Evolutionary conservation across 1,140 invertebrate species (phyloP), one percentile per base, ranked within the genome.

Genomic region (Philopotamus ludificatus): DNA sequence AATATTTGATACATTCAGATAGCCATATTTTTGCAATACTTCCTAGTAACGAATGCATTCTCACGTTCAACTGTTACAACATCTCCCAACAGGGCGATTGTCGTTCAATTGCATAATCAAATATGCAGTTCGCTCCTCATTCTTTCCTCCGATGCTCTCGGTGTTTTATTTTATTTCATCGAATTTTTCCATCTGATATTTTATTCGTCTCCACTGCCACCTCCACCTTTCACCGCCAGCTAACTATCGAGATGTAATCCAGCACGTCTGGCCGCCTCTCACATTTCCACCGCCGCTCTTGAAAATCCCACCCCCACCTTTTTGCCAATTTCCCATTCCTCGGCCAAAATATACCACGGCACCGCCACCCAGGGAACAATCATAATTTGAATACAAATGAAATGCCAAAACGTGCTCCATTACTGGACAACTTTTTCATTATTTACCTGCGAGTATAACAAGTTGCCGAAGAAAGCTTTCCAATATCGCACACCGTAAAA

Each of bases 331-430:
- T 53, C 23, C 50, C 50, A 39, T 16, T 22, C 12, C 7, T 15
- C 4, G 20, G 3, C 15, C 3, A 20, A 2, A 16, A 16, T 16
- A 16, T 3, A 21, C 34, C 15, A 26, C 23, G 16, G 23, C 28
- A 20, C 26, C 22, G 15, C 22, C 18, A 16, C 10, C 9, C 21
- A 25, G 41, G 41, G 15, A 12, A 26, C 44, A 60, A 60, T 60
- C 57, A 60, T 60, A 60, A 60, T 60, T 60, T 60, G 57, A 60
- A 60, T 60, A 60, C 57, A 60, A 60, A 60, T 60, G 57, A 60
- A 60, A 60, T 20, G 42, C 42, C 41, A 16, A 23, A 60, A 60
- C 57, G 57, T 60, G 57, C 42, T 28, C 44, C 42, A 44, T 47
- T 60, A 47, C 42, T 16, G 57, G 16, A 41, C 2, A 54, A 54